Evolutionary conservation across 2,113 vertebrate species (phyloP), one percentile per base, ranked within the genome.

Genomic region (Columba livia): DNA sequence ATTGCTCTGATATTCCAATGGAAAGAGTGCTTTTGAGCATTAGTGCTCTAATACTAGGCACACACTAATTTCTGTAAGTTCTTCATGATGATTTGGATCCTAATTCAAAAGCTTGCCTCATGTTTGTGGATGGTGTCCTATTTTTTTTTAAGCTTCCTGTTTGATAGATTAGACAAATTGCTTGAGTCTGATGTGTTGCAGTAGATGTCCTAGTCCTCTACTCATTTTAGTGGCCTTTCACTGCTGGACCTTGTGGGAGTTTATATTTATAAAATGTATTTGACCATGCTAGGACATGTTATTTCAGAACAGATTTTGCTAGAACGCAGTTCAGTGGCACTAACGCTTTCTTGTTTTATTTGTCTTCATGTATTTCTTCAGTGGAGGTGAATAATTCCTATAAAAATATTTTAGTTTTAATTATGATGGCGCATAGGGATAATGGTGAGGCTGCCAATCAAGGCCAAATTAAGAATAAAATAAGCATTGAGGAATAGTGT

Each of bases 161-260:
- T 70, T 64, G 24, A 31, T 64, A 51, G 12, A 15, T 14, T 26
- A 40, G 34, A 23, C 29, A 67, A 7, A 26, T 54, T 36, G 66
- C 42, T 50, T 11, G 3, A 6, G 11, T 87, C 14, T 47, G 5
- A 20, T 69, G 10, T 86, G 56, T 75, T 94, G 42, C 19, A 47
- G 58, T 47, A 56, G 23, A 24, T 0, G 0, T 36, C 16, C 14
- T 21, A 54, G 28, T 83, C 16, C 5, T 29, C 1, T n/a, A 2
- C 11, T 64, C 6, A 13, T 28, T 72, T 61, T 34, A 73, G 34
- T 65, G 32, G 15, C 51, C 7, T 84, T 87, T 78, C 5, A 11
- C 47, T 88, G 56, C 73, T 81, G 70, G 14, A 38, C 11, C 14
- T 42, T 70, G 15, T 51, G 34, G 38, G 36, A 77, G 8, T 80